Evolutionary conservation across 1,140 invertebrate genomes (phyloP), one percentile per base, ranked within the genome.

Genomic region (Drosophila kurseongensis): DNA sequence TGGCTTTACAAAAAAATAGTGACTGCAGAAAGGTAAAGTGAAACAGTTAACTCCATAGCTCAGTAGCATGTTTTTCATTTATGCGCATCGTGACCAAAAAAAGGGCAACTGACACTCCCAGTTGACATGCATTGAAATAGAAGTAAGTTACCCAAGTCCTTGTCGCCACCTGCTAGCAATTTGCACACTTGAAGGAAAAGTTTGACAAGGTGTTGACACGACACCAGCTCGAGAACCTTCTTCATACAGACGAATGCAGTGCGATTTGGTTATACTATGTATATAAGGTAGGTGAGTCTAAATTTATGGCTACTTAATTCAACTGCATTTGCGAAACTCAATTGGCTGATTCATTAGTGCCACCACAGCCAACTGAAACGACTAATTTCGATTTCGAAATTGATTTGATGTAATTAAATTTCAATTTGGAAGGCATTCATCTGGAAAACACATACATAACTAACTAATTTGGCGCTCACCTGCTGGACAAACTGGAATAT

Each of bases 61-160:
- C 57, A 50, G 54, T 42, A 79, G 76, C 84, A 89, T 84, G 84
- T 89, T 84, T 78, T 88, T 74, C 84, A 83, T 88, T 89, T 80
- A 80, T 77, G 65, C 76, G 60, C 78, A 62, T 60, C 57, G 58
- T 76, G 61, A 48, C 66, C 75, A 56, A 82, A 72, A 66, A 69
- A 65, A 69, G 67, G 56, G 47, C 57, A 73, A 68, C 54, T 45
- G 77, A 77, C 76, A 89, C 65, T 59, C 60, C 42, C 57, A 60
- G 65, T 89, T 88, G 80, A 84, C 73, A 89, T 79, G 78, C 75
- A 89, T 77, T 75, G 57, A 78, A 60, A 76, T 54, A 72, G 79
- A 78, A 65, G 59, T 74, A 68, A 80, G 56, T 62, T 77, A 50
- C 56, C 51, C 62, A 68, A 62, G 50, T 72, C 41, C 72, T 76